Conservation (phyloP, 2,797 vertebrate species). For the Microcaecilia unicolor region DNA sequence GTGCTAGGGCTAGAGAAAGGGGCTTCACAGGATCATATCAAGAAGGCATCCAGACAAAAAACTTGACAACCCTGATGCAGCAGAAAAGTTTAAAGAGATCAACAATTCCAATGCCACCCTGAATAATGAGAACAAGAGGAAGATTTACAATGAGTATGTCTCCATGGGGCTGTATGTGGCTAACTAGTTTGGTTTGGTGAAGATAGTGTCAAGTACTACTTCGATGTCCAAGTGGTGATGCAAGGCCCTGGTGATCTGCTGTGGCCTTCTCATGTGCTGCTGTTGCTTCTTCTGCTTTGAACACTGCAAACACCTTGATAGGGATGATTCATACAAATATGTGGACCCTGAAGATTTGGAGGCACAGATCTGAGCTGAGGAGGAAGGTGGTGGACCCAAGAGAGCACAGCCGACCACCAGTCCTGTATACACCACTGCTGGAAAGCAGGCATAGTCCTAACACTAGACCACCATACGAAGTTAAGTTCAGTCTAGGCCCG, state of each 20-base stretch:
- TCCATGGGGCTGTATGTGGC: conserved; percentile 87
- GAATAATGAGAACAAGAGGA: too few relatives aligned
- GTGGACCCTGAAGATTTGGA: too few relatives aligned
- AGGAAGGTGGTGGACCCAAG: conserved; percentile 35
- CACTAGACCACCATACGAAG: too few relatives aligned
- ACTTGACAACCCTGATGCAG: too few relatives aligned
- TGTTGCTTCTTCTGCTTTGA: conserved; percentile 86
- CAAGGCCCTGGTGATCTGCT: conserved; percentile 72
- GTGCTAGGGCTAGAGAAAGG: conserved; percentile 81
- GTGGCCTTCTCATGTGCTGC: conserved; percentile 67
- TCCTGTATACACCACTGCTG: neutral
- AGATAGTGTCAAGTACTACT: conserved; percentile 86
- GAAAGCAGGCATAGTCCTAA: neutral
- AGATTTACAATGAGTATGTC: conserved; percentile 79
- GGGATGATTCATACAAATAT: conserved; percentile 61
- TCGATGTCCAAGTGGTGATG: conserved; percentile 88
- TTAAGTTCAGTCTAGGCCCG: too few relatives aligned
- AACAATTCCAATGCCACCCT: too few relatives aligned
- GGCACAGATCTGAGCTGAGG: conserved; percentile 67
- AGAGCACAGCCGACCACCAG: neutral
- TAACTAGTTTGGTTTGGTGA: conserved; percentile 88
- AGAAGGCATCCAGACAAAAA: conserved; percentile 82
- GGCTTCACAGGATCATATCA: conserved; percentile 78
- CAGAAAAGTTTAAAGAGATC: too few relatives aligned
- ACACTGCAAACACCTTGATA: conserved; percentile 67